Conservation (phyloP, 92 coral and sea anemone species). For the Umimayanthus chanpuru region DNA sequence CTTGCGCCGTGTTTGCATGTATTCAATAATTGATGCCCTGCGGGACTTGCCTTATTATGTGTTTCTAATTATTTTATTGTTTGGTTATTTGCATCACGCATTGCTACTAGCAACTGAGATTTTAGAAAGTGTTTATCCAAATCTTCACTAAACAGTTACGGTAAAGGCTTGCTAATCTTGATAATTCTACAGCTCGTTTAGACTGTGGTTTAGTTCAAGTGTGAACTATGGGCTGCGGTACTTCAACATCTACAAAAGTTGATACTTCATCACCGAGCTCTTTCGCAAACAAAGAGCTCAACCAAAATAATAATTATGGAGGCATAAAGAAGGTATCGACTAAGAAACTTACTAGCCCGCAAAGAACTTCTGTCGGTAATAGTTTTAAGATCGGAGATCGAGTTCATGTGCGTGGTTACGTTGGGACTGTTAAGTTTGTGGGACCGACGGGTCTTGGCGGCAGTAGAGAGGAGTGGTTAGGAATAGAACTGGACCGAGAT, state of each 20-base stretch:
- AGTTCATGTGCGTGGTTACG: slow-evolving; percentile 67
- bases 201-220: background rate
- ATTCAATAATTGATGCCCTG: background rate
- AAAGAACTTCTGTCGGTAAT: background rate
- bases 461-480: slow-evolving; percentile 60
- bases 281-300: background rate
- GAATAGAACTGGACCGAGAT: slow-evolving; percentile 64
- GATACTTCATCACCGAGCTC: background rate
- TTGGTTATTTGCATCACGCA: background rate
- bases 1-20: background rate
- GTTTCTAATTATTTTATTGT: background rate
- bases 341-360: background rate
- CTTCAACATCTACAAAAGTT: slow-evolving; percentile 4
- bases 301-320: background rate
- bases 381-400: slow-evolving; percentile 58
- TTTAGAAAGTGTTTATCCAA: background rate
- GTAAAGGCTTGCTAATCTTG: background rate
- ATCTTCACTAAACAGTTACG: background rate
- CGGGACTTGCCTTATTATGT: background rate
- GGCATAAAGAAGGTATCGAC: background rate
- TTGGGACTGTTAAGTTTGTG: slow-evolving; percentile 60
- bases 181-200: background rate
- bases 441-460: slow-evolving; percentile 64
- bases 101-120: slow-evolving; percentile 16
- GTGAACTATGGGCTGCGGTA: slow-evolving; percentile 34